Base-by-base conservation (phyloP, 2,888 invertebrate species). In the Teleogryllus oceanicus region DNA sequence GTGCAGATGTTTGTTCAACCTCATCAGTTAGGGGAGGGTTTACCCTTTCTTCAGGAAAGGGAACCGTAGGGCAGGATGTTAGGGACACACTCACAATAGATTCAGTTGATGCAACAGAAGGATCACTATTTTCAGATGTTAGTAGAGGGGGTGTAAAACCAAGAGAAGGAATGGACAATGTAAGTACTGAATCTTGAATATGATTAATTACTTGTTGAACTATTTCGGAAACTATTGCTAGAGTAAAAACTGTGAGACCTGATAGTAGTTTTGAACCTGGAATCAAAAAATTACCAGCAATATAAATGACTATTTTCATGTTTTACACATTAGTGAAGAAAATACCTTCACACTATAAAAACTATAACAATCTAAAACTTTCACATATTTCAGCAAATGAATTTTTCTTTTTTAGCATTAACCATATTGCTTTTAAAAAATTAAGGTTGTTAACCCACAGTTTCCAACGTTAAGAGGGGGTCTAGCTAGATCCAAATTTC, bases 141-240 rank as follows among this genome's bases (percentile, higher is more conserved):
- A 62, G n/a, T 8, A 62, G 16, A 62, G 62, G 62, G n/a, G 62
- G n/a, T 62, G 62, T 13, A 62, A 62, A 62, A 62, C 62, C 13
- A 37, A 37, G 37, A 18, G 62, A 62, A 18, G 87, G 85, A 37
- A 87, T 82, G 1, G 89, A 86, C 81, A 87, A 85, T 75, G 88
- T 88, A 78, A 88, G 85, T 78, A 88, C 87, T 77, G 86, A 86
- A 81, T 87, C 87, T 84, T 86, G 84, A 77, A 88, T 85, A 80
- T 87, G 86, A 80, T 84, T 85, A 5, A 86, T 86, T 49, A 86
- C 84, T 80, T 86, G 85, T 82, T 89, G 92, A 83, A 92, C 88
- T 62, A 94, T 86, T 85, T 94, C 94, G 20, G 94, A 94, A 83
- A 94, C 91, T 83, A 96, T 90, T 49, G 96, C 95, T 78, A 97